A percentile compares a stretch with the other conserved stretches of the same genome.
Conservation (phyloP, 2,888 invertebrate species). For the Tenthredo notha region DNA sequence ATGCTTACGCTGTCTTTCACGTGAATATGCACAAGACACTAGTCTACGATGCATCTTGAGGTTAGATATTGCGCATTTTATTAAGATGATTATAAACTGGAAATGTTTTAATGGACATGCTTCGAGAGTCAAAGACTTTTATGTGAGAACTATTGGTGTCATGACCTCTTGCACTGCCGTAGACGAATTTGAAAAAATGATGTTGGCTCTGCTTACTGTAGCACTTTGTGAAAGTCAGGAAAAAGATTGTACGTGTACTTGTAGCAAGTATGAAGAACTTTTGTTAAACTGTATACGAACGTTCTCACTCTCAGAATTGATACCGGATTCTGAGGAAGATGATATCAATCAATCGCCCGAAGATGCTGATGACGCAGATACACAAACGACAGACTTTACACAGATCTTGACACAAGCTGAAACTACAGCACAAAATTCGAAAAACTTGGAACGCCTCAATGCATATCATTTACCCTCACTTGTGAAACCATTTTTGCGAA, state of each 20-base stretch:
- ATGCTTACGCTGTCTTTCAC: neutral
- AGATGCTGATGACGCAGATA: slow-evolving; percentile 14
- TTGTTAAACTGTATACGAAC: slow-evolving; percentile 1
- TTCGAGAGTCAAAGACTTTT: neutral
- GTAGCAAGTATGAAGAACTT: slow-evolving; percentile 7
- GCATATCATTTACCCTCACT: slow-evolving; percentile 5
- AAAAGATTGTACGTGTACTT: neutral
- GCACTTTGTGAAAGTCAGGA: slow-evolving; percentile 7
- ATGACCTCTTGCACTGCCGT: neutral
- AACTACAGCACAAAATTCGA: neutral
- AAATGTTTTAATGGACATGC: slow-evolving; percentile 19
- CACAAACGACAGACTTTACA: neutral
- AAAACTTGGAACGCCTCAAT: neutral
- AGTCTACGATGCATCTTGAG: slow-evolving; percentile 21
- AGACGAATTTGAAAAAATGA: slow-evolving; percentile 15
- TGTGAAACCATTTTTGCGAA: slow-evolving; percentile 33
- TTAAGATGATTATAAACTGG: slow-evolving; percentile 12
- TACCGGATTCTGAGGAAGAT: neutral
- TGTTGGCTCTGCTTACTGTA: slow-evolving; percentile 14
- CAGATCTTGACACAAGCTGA: neutral
- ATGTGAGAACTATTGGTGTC: slow-evolving; percentile 8
- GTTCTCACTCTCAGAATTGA: slow-evolving; percentile 12
- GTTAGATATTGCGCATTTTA: slow-evolving; percentile 30
- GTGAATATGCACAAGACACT: neutral
- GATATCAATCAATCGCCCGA: neutral